Conservation (phyloP, 2,113 vertebrate genomes). For the Peromyscus californicus region DNA sequence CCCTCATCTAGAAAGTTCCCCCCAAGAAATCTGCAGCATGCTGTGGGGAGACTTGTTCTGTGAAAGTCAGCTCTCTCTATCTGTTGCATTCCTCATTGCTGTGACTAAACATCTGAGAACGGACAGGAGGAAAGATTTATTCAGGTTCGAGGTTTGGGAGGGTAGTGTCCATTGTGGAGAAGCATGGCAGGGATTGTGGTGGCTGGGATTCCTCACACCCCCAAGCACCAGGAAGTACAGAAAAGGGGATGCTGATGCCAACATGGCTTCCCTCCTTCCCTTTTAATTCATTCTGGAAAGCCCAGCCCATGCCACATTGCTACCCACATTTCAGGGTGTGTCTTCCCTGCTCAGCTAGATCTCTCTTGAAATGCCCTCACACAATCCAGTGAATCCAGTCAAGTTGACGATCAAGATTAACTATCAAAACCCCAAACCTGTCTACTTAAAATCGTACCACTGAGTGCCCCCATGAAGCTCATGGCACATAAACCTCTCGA, state of each 20-base stretch:
- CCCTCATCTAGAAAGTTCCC: not conserved
- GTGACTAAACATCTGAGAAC: not conserved
- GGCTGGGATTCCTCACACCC: not conserved
- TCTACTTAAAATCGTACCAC: not conserved
- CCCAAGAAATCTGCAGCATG: no score
- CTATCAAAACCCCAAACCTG: not conserved
- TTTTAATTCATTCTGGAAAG: not conserved
- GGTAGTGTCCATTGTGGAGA: not conserved
- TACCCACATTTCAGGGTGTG: no score
- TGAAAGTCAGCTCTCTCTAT: not conserved
- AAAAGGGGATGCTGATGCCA: no score
- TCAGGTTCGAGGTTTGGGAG: not conserved
- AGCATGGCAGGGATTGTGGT: rapidly evolving
- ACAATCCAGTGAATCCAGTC: not conserved
- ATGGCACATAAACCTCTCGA: rapidly evolving
- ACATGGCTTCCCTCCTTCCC: not conserved
- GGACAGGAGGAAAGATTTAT: not conserved
- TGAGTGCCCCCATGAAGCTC: rapidly evolving
- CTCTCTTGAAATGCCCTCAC: not conserved
- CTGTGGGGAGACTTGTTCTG: not conserved
- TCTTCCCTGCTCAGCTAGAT: no score
- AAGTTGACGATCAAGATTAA: not conserved
- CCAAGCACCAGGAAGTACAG: not conserved
- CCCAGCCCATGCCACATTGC: not conserved
- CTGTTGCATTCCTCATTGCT: not conserved